Conservation (phyloP, 92 coral and sea anemone species). For the Parazoanthus swiftii region DNA sequence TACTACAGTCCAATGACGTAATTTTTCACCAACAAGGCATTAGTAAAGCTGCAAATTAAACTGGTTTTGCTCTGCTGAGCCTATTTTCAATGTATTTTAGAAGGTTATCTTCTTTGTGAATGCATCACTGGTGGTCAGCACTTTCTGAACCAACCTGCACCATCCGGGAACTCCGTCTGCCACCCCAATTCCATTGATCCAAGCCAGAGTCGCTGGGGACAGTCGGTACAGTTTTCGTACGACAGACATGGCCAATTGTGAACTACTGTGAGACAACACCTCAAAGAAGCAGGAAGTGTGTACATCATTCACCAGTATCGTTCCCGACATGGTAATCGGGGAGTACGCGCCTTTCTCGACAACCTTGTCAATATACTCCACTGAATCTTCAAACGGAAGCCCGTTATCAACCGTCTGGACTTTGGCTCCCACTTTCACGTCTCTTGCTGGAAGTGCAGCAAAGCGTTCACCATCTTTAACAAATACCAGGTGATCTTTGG, state of each 20-base stretch:
- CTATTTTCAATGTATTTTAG: not conserved
- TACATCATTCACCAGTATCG: conserved; percentile 50
- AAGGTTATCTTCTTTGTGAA: not conserved
- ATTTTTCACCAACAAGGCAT: not conserved
- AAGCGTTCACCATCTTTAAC: conserved; percentile 20
- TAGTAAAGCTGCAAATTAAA: not conserved
- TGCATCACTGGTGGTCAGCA: conserved; percentile 10
- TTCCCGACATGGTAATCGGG: conserved; percentile 52
- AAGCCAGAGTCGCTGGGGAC: conserved; percentile 36
- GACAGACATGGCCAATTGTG: conserved; percentile 47
- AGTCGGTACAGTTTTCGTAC: conserved; percentile 44
- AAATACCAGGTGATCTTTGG: conserved; percentile 49
- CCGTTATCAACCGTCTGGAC: conserved; percentile 19
- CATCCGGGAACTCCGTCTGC: conserved; percentile 54
- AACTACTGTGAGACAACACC: conserved; percentile 49
- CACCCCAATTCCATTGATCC: conserved; percentile 48
- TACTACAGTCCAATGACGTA: not conserved
- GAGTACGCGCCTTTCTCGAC: conserved; percentile 51
- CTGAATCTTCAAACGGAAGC: conserved; percentile 2
- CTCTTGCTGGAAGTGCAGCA: conserved; percentile 51
- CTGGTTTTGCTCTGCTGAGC: not conserved
- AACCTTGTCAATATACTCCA: conserved; percentile 2
- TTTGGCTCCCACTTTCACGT: conserved; percentile 31
- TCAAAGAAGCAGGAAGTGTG: conserved; percentile 61
- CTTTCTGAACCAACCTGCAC: conserved; percentile 48